Base-by-base conservation (phyloP, 2,888 invertebrate genomes). In the Agonopterix heracliana region DNA sequence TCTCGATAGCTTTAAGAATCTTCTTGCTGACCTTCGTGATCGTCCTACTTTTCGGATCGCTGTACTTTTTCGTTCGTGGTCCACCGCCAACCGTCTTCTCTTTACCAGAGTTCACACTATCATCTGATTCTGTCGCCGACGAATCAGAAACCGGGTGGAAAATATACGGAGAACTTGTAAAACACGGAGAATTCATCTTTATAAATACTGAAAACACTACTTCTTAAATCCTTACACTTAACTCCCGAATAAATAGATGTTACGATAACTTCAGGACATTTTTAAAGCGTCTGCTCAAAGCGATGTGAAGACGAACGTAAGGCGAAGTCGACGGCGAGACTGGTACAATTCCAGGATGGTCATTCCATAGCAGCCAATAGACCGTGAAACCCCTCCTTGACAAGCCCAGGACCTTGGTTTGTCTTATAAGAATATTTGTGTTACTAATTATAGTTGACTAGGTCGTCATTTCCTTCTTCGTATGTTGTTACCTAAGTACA, bases 1-100 rank as follows among this genome's bases (percentile, higher is more conserved):
- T 81, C 56, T 88, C 88, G 44, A 88, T 88, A 40, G 74, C 87
- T 56, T 72, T 84, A 46, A 88, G 61, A 64, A 88, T 86, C 59
- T 88, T 88, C 63, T 82, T 78, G 71, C 88, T 86, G 62, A 88
- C 88, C 80, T 86, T 87, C 66, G 83, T 86, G 69, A 88, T 86
- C 52, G 88, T 87, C 69, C 86, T 79, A 57, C 76, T 66, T 66
- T 86, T 88, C 73, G 86, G 84, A 71, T 88, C 88, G 81, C 58
- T 66, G 61, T 80, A 85, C 61, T 81, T 84, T 71, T 71, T 83
- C 84, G 81, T 81, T 73, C 70, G 74, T 49, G 51, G 50, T 54
- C 73, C 78, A 63, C 73, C 76, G 64, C 74, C 68, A 59, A 82
- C 72, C 50, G 65, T 76, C 67, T 85, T 87, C 51, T 81, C 81